Base-by-base conservation (phyloP, 2,888 invertebrate species). In the Dynastes grantii region DNA sequence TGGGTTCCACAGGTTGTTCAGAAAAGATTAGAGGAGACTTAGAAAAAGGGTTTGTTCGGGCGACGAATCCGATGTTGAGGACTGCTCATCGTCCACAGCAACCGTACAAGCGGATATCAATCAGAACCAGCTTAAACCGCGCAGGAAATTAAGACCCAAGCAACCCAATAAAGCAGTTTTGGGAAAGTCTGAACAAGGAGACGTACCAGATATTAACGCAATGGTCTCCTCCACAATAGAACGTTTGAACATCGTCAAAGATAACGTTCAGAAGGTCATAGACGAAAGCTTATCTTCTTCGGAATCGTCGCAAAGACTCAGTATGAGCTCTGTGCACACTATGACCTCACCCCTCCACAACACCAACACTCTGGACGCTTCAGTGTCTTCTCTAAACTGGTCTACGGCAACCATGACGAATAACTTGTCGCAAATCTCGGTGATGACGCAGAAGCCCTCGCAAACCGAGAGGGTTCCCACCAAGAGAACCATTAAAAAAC, bases 51-150 rank as follows among this genome's bases (percentile, higher is more conserved):
- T 61, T 49, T 61, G 58, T 11, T 51, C 73, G 27, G 78, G 78
- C 0, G 78, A 78, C 65, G 78, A 78, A 73, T 78, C 78, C 0
- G 78, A 78, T 27, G 16, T 78, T 0, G 78, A 78, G 11, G 73
- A 73, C 29, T 64, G 11, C 11, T 29, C 53, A 4, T 27, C 68
- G 16, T 51, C 13, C 13, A 16, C 37, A 6, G 37, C 22, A 45
- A 63, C 5, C 13, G 61, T 16, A 11, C 51, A 68, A 51, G 32
- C 5, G 27, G 5, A 11, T 22, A n/a, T 2, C 58, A 22, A 45
- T 16, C 73, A 22, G 40, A 45, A 27, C 4, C 45, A 13, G 27
- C 22, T 16, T 16, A 49, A 40, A 45, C 27, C 63, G 1, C 58
- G 73, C 13, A 37, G 49, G 8, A 75, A 61, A 61, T 11, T 75